phyloP scores from a whole-genome alignment of 2,113 vertebrate species.

The Heteronetta atricapilla region DNA sequence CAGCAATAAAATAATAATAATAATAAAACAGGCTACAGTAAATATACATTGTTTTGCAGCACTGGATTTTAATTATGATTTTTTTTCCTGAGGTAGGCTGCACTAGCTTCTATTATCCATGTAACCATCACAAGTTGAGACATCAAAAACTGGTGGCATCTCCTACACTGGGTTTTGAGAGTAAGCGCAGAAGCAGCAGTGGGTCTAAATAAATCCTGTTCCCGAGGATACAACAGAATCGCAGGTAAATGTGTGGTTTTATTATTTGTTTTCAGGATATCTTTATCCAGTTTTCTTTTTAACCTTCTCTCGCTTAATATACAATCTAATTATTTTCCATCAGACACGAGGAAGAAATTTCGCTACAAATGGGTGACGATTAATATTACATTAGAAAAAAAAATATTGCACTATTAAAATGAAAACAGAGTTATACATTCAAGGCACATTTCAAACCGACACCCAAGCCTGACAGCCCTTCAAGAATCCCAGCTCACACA shows the following conservation, averaged over 20 bases:
- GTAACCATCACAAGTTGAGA: constrained; percentile 72
- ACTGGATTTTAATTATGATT: constrained; percentile 75
- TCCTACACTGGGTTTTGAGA: constrained; percentile 50
- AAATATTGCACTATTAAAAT: constrained; percentile 64
- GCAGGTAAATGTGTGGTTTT: background rate
- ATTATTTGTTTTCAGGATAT: constrained; percentile 39
- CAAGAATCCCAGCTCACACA: constrained; percentile 73
- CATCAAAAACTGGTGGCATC: constrained; percentile 71
- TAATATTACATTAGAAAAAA: constrained; percentile 62
- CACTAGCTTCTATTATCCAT: constrained; percentile 59
- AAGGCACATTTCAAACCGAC: constrained; percentile 71
- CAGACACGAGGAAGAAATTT: constrained; percentile 51
- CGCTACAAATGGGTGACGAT: constrained; percentile 65
- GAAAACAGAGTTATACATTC: constrained; percentile 71
- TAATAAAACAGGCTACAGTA: constrained; percentile 74
- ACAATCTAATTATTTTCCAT: constrained; percentile 65
- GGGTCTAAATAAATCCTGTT: constrained; percentile 66
- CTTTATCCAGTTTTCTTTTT: constrained; percentile 34
- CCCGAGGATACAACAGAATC: constrained; percentile 31
- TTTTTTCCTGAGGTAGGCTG: constrained; percentile 55
- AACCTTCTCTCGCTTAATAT: constrained; percentile 31
- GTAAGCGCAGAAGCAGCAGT: constrained; percentile 52
- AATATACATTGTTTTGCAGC: constrained; percentile 77
- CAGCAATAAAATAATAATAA: constrained; percentile 75
- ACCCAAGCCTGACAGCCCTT: constrained; percentile 74